Conservation (phyloP, 2,113 vertebrate species). For the Peromyscus maniculatus region DNA sequence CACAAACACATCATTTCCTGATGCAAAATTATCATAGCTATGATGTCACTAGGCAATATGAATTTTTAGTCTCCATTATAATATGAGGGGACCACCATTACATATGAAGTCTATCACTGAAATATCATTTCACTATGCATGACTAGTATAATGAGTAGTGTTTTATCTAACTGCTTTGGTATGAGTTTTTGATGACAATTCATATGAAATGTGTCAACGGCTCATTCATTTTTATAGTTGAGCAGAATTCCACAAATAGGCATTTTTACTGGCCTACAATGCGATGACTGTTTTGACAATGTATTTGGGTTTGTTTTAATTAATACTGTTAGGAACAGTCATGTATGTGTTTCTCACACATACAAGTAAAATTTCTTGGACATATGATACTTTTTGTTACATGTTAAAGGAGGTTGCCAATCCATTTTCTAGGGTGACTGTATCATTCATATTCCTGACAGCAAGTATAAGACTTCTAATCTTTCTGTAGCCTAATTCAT, state of each 20-base stretch:
- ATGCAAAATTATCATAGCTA: neutral
- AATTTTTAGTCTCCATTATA: neutral
- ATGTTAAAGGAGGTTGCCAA: neutral
- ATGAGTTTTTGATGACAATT: constrained; percentile 27
- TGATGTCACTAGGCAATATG: neutral
- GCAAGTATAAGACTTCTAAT: neutral
- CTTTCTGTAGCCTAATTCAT: neutral
- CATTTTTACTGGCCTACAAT: neutral
- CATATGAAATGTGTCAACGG: neutral
- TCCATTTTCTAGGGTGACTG: neutral
- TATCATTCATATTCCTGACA: neutral
- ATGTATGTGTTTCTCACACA: neutral
- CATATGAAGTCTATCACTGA: neutral
- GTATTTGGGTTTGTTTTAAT: constrained; percentile 39
- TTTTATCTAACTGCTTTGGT: constrained; percentile 11
- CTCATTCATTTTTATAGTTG: constrained; percentile 24
- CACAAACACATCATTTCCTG: too few relatives aligned
- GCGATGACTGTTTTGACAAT: constrained; percentile 16
- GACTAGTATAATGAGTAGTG: neutral
- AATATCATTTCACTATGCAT: neutral
- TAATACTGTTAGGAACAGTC: neutral
- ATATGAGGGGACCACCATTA: neutral
- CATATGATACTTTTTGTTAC: neutral
- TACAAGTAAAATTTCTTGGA: neutral
- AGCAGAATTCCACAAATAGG: constrained; percentile 17